Evolutionary conservation across 1,140 invertebrate species (phyloP).

Genomic region (Euschistus heros): DNA sequence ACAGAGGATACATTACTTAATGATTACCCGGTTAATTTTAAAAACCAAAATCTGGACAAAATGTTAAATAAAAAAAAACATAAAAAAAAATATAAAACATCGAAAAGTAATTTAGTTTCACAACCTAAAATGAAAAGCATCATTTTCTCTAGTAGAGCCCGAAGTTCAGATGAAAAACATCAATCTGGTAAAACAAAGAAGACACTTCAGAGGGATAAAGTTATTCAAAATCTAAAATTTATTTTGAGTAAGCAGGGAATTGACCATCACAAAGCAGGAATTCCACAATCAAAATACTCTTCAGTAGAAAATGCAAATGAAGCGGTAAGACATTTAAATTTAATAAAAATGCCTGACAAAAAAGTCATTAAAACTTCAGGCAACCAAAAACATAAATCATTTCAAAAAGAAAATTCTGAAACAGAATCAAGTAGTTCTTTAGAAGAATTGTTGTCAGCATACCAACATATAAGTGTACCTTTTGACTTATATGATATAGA

Average conservation of each 20-base stretch:
- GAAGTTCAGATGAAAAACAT: background rate
- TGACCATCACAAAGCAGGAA: background rate
- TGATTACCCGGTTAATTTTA: too few species aligned
- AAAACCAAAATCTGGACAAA: background rate
- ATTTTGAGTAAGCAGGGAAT: background rate
- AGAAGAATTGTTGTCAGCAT: too few species aligned
- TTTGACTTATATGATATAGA: too few species aligned
- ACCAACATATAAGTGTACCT: too few species aligned
- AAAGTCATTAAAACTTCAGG: background rate
- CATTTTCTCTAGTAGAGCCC: background rate
- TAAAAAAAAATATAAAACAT: background rate
- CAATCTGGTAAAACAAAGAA: background rate
- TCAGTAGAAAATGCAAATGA: background rate
- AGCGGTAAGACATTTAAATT: background rate
- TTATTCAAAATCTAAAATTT: conserved; percentile 4
- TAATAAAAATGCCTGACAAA: background rate
- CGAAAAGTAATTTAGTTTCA: background rate
- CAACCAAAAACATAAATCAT: background rate
- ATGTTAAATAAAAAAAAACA: background rate
- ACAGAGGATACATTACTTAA: too few species aligned
- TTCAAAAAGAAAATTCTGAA: background rate
- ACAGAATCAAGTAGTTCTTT: too few species aligned
- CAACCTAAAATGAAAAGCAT: background rate
- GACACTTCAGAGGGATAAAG: background rate
- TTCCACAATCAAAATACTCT: background rate